Percentiles rank a stretch among this genome's conserved stretches.
Evolutionary conservation across 2,888 invertebrate species (phyloP).

Genomic region (Drepana falcataria): DNA sequence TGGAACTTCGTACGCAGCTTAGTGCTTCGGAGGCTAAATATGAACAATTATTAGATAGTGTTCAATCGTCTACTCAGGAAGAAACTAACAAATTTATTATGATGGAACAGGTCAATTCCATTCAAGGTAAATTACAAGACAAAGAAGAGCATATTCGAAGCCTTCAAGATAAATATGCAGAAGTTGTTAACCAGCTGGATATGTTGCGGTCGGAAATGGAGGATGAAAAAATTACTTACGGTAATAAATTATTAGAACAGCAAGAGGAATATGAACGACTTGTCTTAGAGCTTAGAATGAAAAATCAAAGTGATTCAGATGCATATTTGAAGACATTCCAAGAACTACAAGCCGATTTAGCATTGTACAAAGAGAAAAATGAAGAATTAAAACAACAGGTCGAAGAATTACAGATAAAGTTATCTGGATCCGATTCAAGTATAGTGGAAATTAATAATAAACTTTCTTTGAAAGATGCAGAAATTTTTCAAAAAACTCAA

Average conservation of each 20-base stretch:
- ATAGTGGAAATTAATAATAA: slow-evolving; percentile 45
- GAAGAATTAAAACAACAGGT: slow-evolving; percentile 40
- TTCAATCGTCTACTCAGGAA: slow-evolving; percentile 67
- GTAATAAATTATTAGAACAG: slow-evolving; percentile 60
- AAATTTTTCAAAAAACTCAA: slow-evolving; percentile 61
- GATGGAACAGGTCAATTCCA: slow-evolving; percentile 57
- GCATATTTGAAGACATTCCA: slow-evolving; percentile 36
- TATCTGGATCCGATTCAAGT: slow-evolving; percentile 35
- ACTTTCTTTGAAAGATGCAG: slow-evolving; percentile 54
- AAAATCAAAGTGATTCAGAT: slow-evolving; percentile 33
- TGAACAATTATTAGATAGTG: slow-evolving; percentile 63
- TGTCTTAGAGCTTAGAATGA: slow-evolving; percentile 44
- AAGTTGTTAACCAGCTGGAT: slow-evolving; percentile 58
- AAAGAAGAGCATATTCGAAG: slow-evolving; percentile 62
- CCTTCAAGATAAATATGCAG: slow-evolving; percentile 63
- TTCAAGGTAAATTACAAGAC: slow-evolving; percentile 65
- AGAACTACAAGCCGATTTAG: slow-evolving; percentile 43
- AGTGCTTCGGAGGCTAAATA: slow-evolving; percentile 67
- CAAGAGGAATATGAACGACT: slow-evolving; percentile 69
- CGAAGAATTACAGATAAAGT: slow-evolving; percentile 32
- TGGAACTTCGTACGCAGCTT: slow-evolving; percentile 72
- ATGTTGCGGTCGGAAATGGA: slow-evolving; percentile 66
- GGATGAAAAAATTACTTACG: slow-evolving; percentile 63
- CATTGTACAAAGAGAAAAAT: slow-evolving; percentile 33
- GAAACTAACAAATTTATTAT: slow-evolving; percentile 64